Evolutionary conservation across 2,888 invertebrate genomes (phyloP).

Genomic region (Brachylomia viminalis): DNA sequence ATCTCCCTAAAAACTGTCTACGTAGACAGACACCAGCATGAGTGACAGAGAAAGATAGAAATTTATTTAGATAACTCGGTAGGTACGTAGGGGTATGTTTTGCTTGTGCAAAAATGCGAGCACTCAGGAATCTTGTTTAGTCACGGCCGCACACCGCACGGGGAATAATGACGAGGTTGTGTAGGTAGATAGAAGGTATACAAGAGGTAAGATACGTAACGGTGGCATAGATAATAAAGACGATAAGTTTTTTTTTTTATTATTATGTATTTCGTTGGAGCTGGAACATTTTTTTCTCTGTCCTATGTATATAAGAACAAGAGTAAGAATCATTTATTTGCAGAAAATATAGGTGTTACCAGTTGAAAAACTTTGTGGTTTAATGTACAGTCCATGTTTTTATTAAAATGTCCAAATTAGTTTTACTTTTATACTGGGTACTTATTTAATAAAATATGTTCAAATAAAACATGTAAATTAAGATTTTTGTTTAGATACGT

Average conservation of each 20-base stretch:
- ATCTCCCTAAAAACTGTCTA: constrained; percentile 13
- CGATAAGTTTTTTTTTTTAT: neutral
- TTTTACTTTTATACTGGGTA: too few relatives aligned
- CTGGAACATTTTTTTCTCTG: too few relatives aligned
- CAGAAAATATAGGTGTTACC: too few relatives aligned
- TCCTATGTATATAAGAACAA: too few relatives aligned
- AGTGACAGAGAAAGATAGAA: constrained; percentile 38
- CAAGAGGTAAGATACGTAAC: neutral
- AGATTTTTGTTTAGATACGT: too few relatives aligned
- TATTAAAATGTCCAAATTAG: too few relatives aligned
- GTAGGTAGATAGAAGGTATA: neutral
- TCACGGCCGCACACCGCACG: constrained; percentile 26
- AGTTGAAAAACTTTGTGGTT: too few relatives aligned
- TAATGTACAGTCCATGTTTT: too few relatives aligned
- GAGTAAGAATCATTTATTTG: too few relatives aligned
- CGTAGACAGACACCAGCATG: neutral
- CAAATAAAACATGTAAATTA: too few relatives aligned
- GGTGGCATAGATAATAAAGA: neutral
- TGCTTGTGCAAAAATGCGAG: constrained; percentile 25
- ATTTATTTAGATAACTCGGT: constrained; percentile 26
- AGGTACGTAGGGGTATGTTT: constrained; percentile 34
- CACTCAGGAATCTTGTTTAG: constrained; percentile 44
- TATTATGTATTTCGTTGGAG: too few relatives aligned
- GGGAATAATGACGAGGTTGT: constrained; percentile 34
- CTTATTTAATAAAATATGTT: too few relatives aligned